Conservation (phyloP, 2,888 invertebrate species). For the Latheticus oryzae region DNA sequence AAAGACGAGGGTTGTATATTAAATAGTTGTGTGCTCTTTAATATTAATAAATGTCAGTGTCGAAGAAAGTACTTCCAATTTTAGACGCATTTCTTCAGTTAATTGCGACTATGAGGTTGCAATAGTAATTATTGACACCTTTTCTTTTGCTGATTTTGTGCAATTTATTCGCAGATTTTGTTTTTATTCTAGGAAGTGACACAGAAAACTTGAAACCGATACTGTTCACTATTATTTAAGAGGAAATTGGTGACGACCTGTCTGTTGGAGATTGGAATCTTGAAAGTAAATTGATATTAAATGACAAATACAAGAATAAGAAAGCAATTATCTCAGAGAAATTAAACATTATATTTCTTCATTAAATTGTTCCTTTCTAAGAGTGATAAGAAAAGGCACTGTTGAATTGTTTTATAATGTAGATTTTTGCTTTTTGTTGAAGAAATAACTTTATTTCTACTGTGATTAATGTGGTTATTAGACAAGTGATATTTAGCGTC, state of each 20-base stretch:
- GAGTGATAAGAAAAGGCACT: constrained; percentile 9
- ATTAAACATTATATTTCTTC: constrained; percentile 17
- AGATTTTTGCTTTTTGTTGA: too few species aligned
- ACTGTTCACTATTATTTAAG: constrained; percentile 4
- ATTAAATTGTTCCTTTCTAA: constrained; percentile 22
- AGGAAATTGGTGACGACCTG: constrained; percentile 1
- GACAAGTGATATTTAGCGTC: constrained; percentile 9
- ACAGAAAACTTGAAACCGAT: constrained; percentile 22
- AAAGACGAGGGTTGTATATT: constrained; percentile 58
- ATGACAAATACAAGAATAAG: constrained; percentile 1
- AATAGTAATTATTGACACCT: constrained; percentile 34
- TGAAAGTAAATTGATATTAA: neutral
- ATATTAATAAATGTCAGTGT: constrained; percentile 56
- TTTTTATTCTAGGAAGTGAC: constrained; percentile 25
- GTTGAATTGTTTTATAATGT: constrained; percentile 4
- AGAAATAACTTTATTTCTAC: constrained; percentile 6
- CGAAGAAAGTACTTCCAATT: constrained; percentile 58
- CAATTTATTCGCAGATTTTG: constrained; percentile 16
- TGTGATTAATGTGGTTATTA: constrained; percentile 10
- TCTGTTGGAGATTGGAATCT: constrained; percentile 3
- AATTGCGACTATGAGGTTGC: constrained; percentile 42
- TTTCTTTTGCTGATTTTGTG: constrained; percentile 30
- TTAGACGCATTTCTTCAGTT: constrained; percentile 51
- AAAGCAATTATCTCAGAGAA: constrained; percentile 16
- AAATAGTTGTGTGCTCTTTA: constrained; percentile 53